Base-by-base conservation (phyloP, 2,797 vertebrate species). In the Etheostoma perlongum region DNA sequence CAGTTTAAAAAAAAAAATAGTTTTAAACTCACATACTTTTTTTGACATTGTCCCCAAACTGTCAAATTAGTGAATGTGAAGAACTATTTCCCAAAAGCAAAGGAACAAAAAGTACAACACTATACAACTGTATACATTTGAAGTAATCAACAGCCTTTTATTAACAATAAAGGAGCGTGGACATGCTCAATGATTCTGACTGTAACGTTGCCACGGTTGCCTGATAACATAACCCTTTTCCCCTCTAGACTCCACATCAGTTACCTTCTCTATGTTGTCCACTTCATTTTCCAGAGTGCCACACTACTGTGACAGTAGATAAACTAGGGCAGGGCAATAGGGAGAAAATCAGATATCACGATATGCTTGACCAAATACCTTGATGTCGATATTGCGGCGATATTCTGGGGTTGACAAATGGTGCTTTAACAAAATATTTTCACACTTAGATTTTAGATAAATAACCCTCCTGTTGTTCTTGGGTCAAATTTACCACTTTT, bases 251-350 rank as follows among this genome's bases (percentile, higher is more conserved):
- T 66, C 27, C 60, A 25, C 40, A 4, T 55, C 72, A 67, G 46
- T 46, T 71, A 73, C 46, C 72, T 71, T 48, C 61, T 76, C 60
- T 63, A 27, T 51, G 52, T 71, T 49, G 53, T 52, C 48, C 67
- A 67, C 54, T 83, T 74, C 51, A 72, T 78, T 66, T 23, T 76
- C 44, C 66, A 19, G 57, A 69, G 40, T 16, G 69, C 55, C 64
- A 2, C 40, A 18, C 69, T 2, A 47, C 74, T 61, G 54, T 71
- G 61, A 80, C 62, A 47, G 68, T 7, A 70, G 76, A 85, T 81
- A 66, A 85, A 30, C 30, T 30, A 30, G 30, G 30, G 30, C 30
- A 1, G 30, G 30, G 30, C 30, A 5, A 30, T 30, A 30, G 30
- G 30, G 30, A 30, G 5, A 30, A 30, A 30, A 6, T 30, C 30